Evolutionary conservation across 2,888 invertebrate genomes (phyloP), one percentile per base, ranked within the genome.

Genomic region (Spialia ferax): DNA sequence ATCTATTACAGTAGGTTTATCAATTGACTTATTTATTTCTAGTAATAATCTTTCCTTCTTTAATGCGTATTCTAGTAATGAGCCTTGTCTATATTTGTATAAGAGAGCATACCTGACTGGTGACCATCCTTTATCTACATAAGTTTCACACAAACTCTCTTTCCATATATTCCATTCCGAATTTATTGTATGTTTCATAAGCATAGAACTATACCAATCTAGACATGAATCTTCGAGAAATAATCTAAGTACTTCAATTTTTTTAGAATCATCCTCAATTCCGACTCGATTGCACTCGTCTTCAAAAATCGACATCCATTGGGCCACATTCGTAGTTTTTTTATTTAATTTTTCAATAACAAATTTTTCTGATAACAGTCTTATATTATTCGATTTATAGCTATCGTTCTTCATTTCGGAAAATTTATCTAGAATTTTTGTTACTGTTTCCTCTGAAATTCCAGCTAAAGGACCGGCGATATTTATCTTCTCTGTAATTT

Each of bases 81-180:
- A 66, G 13, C 63, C 66, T 18, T 60, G 57, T 66, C 54, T 56
- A 59, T 60, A 66, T 63, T 48, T 62, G 35, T 56, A 69, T 20
- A 55, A 42, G 20, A 59, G 7, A 0, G 57, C 57, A 45, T 60
- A 66, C 22, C 38, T 60, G 6, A 62, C 20, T 15, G 68, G 18
- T 11, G 57, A 59, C 78, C 77, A 78, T 2, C 77, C 77, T 65
- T 73, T 75, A 20, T 73, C 74, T 13, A 63, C 69, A 69, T 56
- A 78, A 0, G 77, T 73, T 59, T 77, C 67, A 52, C 62, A 29
- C 10, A 62, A 62, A 13, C 23, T 63, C 55, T 8, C 13, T 15
- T 63, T 55, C 54, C 63, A 55, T 38, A 29, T 59, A 4, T 18
- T 38, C 70, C 63, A 63, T n/a, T 54, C 15, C 1, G 54, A 63